phyloP scores from a whole-genome alignment of 2,797 vertebrate species.

The Morus bassanus region DNA sequence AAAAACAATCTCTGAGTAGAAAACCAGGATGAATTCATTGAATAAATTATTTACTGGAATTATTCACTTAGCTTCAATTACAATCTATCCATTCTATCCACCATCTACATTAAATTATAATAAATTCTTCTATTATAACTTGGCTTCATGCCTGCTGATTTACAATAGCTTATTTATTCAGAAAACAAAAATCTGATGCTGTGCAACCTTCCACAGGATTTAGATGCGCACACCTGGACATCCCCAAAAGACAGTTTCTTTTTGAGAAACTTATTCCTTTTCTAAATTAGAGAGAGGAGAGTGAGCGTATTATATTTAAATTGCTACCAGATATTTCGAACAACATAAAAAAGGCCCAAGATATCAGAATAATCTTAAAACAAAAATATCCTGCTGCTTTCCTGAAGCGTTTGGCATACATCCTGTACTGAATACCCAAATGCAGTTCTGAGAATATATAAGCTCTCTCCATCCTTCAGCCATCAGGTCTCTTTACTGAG shows the following conservation, averaged over 20 bases:
- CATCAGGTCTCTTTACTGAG: not conserved
- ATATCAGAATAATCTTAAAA: not conserved
- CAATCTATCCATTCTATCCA: constrained; percentile 54
- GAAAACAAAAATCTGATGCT: constrained; percentile 1
- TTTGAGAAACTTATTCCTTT: not conserved
- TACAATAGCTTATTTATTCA: constrained; percentile 28
- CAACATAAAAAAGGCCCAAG: not conserved
- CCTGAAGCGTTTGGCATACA: not conserved
- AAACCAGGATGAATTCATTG: constrained; percentile 53
- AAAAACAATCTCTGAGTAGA: not conserved
- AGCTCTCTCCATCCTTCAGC: not conserved
- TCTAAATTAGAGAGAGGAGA: not conserved
- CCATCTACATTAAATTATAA: constrained; percentile 50
- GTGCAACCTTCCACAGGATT: not conserved
- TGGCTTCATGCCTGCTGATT: constrained; percentile 46
- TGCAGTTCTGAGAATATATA: not conserved
- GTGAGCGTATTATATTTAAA: not conserved
- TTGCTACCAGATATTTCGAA: not conserved
- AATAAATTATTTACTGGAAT: constrained; percentile 67
- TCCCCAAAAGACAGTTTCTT: not conserved
- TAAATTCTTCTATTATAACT: constrained; percentile 58
- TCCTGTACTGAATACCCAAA: not conserved
- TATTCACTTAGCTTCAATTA: constrained; percentile 65
- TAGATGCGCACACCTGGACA: not conserved
- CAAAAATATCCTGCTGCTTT: constrained; percentile 18